Base-by-base conservation (phyloP, 2,888 invertebrate species). In the Branchinecta sandiegonensis region DNA sequence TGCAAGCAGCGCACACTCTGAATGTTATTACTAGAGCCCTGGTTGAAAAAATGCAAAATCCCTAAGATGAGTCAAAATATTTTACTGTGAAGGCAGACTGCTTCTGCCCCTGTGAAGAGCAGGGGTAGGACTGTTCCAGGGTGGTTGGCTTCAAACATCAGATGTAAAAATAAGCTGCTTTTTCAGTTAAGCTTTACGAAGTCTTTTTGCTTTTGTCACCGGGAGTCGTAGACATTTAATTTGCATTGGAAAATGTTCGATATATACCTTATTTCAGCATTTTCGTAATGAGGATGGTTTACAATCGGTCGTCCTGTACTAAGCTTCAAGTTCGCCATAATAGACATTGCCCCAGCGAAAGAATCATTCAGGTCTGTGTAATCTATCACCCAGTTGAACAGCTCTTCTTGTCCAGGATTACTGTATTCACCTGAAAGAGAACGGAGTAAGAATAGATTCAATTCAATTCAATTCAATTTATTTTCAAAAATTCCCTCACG, bases 241-340 rank as follows among this genome's bases (percentile, higher is more conserved):
- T 46, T 17, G 13, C 12, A 48, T 47, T 37, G 6, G 37, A 37
- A 6, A 37, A 37, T 37, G 37, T 14, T 46, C 9, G 47, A 17
- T 66, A 66, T 48, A 50, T 75, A 89, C 89, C 89, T 84, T 72
- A 90, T 84, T 67, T 85, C 86, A 47, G 81, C 81, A 77, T 89
- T 86, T 77, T 93, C 93, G 75, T 92, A 89, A 75, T 91, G 91
- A 0, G 93, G 92, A 78, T 93, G 92, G 71, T 90, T 88, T 0
- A 90, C 86, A 66, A 93, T 84, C 0, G 91, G 87, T 47, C 91
- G 80, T 9, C 84, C 79, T 0, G 92, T 87, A 12, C 86, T 83
- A 69, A 94, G 78, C 79, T 92, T 83, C 13, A 93, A 81, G 56
- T 88, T 85, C 11, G 92, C 90, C 83, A 89, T 86, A 0, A 90